Base-by-base conservation (phyloP, 2,113 vertebrate species). In the Cryptomyrus ogoouensis region DNA sequence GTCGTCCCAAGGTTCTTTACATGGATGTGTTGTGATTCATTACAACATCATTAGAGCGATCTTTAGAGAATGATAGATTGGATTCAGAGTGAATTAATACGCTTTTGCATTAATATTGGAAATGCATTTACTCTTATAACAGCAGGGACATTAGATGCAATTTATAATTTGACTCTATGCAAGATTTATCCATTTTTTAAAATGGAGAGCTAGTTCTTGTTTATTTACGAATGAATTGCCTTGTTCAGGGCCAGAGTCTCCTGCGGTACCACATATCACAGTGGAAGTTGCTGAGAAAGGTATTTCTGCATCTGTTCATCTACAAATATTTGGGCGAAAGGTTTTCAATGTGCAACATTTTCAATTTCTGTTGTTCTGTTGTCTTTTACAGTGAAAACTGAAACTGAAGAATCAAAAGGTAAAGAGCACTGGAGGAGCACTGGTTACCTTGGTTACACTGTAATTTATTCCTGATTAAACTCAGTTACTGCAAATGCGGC, bases 341-440 rank as follows among this genome's bases (percentile, higher is more conserved):
- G 49, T 31, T 53, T 87, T 53, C 6, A 17, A 5, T 86, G 50
- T 86, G 9, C 13, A 35, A 0, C 47, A 13, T 39, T 56, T 35
- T 35, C 31, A 39, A 0, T 87, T 87, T 47, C n/a, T 49, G 24
- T 86, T 50, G 24, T 27, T 17, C 17, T 3, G 58, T 19, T 88
- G 31, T 66, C n/a, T 46, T 44, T 50, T 19, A 44, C 87, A 88
- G 87, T 66, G 53, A 24, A 44, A 62, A 19, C 53, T n/a, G 87
- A 42, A 66, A 12, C 21, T 5, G 53, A 88, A 56, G 35, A 88
- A 10, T 13, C 87, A 44, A 88, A 88, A 88, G 87, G 87, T 88
- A 66, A 42, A 46, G 8, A 53, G 31, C 50, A 31, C 31, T 35
- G 27, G 27, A 31, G 44, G 44, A 35, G 49, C n/a, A 15, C 7